Base-by-base conservation (phyloP, 2,113 vertebrate genomes). In the Pedionomus torquatus region DNA sequence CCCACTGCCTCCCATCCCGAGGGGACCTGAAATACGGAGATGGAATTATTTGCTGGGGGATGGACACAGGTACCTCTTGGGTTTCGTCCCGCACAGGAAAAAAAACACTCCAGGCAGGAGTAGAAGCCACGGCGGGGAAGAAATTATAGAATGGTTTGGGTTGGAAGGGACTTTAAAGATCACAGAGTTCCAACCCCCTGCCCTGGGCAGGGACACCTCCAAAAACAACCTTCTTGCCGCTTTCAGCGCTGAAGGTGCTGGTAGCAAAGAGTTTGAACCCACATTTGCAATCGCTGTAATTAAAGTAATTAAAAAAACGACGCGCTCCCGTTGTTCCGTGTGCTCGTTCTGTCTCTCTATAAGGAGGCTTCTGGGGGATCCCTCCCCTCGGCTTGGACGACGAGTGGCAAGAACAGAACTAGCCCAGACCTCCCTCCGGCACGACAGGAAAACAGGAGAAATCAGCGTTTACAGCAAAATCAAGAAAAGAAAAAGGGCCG, bases 391-490 rank as follows among this genome's bases (percentile, higher is more conserved):
- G 41, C 16, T 26, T 3, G 63, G 63, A 28, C 43, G 25, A 9
- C 69, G 23, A 2, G 7, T 1, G 17, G 60, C 18, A 26, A 26
- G 18, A 30, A 20, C 3, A 26, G 39, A 83, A 41, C 48, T 35
- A 61, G 13, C 25, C 44, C 41, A 17, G 33, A 7, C 24, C 21
- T 43, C 37, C 66, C 52, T 39, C 26, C 2, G 3, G 60, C 0
- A 0, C 8, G 6, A 7, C 7, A 23, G 13, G 11, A 54, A 78
- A 83, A 3, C 17, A 25, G 35, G 37, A 24, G 39, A 16, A n/a
- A 39, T 5, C 3, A 35, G 35, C 9, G 4, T 31, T 23, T 5
- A 10, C 0, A 1, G 39, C 0, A 13, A 48, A 33, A 37, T 17
- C 30, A 37, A 58, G 33, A 58, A 51, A 14, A 17, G 5, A 30